Conservation (phyloP, 2,113 vertebrate genomes). For the Microtus ochrogaster region DNA sequence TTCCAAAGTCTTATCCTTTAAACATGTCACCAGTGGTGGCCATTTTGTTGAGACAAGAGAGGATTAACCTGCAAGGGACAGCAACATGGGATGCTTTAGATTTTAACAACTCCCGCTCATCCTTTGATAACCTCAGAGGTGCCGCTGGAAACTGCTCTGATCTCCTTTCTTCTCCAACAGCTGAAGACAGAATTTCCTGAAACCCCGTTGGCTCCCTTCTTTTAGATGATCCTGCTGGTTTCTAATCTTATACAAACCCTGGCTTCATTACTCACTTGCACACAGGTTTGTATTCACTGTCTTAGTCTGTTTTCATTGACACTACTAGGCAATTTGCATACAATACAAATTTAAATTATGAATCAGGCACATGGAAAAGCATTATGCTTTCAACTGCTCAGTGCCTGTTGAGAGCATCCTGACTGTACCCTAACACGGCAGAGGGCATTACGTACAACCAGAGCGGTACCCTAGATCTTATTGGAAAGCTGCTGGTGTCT, state of each 20-base stretch:
- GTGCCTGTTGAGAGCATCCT: not conserved
- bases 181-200: not conserved
- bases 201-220: not conserved
- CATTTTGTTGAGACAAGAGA: not conserved
- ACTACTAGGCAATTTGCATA: not conserved
- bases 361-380: not conserved
- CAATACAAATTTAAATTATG: not conserved
- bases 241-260: not conserved
- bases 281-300: not conserved
- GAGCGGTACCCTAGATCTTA: not conserved
- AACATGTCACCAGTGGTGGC: not conserved
- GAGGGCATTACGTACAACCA: not conserved
- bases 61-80: not conserved
- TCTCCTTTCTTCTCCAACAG: not conserved
- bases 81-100: not conserved
- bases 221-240: not conserved
- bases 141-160: not conserved
- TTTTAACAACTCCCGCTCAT: not conserved
- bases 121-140: not conserved
- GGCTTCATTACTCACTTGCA: not conserved
- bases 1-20: not conserved
- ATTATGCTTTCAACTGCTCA: not conserved
- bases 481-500: not conserved
- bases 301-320: not conserved
- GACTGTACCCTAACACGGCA: not conserved